Evolutionary conservation across 1,140 invertebrate species (phyloP), one percentile per base, ranked within the genome.

Genomic region (Sminthurinus signatus): DNA sequence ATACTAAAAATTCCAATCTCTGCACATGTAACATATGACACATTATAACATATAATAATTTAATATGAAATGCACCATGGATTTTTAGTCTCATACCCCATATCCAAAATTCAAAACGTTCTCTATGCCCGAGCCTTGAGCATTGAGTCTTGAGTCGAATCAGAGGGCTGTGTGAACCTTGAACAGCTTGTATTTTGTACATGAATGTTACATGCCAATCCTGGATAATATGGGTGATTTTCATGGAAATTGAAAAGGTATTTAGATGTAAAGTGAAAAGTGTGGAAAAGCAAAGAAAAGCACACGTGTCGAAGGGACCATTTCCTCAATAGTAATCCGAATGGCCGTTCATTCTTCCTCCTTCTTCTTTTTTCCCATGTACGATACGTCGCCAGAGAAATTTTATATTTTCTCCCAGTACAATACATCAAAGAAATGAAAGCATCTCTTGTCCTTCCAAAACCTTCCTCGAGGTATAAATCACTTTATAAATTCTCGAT

Each of bases 401-500:
- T 63, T 56, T 56, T 29, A 56, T 44, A 50, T 27, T 52, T 52
- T 52, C 32, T 52, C 50, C 27, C 50, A 8, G 50, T 52, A 52
- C 50, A 52, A 52, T 52, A 52, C 50, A 52, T 52, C 50, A 52
- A 52, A 52, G 50, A 52, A 52, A 52, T 52, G 50, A 52, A 52
- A 52, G 50, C 50, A 52, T 10, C 50, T 25, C 60, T 48, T 62
- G 48, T 32, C 32, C 60, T 54, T 52, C 48, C 31, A 60, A 60
- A 60, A 62, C 60, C 60, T 62, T 27, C 51, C 60, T 52, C 39
- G 17, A 54, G 36, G 39, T 42, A 64, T 68, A 68, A 68, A 68
- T 68, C 67, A 68, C 67, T 68, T 68, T 68, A 68, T 65, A 66
- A 69, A 66, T 66, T 69, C 61, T 60, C 60, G 56, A 69, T 66